Percentiles rank a stretch among this genome's conserved stretches.
Conservation (phyloP, 2,888 invertebrate genomes). For the Tipula confusa region DNA sequence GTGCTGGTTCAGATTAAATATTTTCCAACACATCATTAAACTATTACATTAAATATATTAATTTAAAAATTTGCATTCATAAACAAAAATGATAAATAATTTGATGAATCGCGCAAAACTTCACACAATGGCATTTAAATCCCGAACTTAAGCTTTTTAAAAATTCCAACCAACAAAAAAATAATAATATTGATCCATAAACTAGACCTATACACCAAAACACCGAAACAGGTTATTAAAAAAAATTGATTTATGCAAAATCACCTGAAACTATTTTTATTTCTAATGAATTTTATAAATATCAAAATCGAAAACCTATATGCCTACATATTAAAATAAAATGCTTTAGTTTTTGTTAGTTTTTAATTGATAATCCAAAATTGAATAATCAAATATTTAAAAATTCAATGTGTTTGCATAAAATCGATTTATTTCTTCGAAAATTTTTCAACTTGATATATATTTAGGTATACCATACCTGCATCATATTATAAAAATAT, state of each 20-base stretch:
- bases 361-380: neutral
- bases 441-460: neutral
- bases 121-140: no score
- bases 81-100: no score
- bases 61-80: no score
- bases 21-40: no score
- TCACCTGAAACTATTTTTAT: neutral
- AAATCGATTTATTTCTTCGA: neutral
- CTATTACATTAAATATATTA: no score
- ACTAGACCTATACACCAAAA: no score
- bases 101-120: no score
- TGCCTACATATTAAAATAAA: neutral
- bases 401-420: neutral
- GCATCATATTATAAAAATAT: neutral
- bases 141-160: no score
- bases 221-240: neutral
- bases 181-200: no score
- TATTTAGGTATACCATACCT: no score
- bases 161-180: no score
- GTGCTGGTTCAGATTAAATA: no score
- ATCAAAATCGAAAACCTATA: neutral
- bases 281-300: neutral
- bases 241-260: slow-evolving; percentile 12
- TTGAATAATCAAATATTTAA: neutral
- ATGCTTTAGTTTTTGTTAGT: neutral